Evolutionary conservation across 2,888 invertebrate species (phyloP).

Genomic region (Drosophila buzzatii): DNA sequence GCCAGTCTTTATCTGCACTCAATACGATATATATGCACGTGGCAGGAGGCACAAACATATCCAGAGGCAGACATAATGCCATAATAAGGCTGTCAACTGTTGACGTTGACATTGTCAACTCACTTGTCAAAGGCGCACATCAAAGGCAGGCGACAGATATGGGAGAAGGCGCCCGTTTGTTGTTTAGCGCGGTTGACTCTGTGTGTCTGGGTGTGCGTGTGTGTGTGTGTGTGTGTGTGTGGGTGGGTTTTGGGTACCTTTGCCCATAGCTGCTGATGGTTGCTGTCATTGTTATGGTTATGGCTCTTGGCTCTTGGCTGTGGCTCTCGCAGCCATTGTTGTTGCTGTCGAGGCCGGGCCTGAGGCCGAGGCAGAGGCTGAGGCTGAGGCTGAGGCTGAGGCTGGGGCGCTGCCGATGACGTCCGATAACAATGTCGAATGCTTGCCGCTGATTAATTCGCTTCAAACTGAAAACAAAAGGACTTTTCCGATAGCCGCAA

Average conservation of each 20-base stretch:
- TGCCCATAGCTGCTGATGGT: constrained; percentile 49
- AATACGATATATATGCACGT: constrained; percentile 21
- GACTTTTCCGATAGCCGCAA: constrained; percentile 62
- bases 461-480: constrained; percentile 70
- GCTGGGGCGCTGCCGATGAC: constrained; percentile 65
- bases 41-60: constrained; percentile 6
- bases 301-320: constrained; percentile 41
- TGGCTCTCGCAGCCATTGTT: constrained; percentile 41
- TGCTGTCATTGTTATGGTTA: constrained; percentile 68
- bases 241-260: constrained; percentile 17
- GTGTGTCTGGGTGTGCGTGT: constrained; percentile 10
- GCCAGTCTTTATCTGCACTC: constrained; percentile 29
- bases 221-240: constrained; percentile 1
- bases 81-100: constrained; percentile 84
- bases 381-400: too few species aligned
- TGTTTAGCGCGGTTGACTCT: constrained; percentile 47
- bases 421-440: constrained; percentile 77
- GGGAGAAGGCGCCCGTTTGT: constrained; percentile 60
- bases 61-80: constrained; percentile 60
- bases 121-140: constrained; percentile 84
- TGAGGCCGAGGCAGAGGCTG: too few species aligned
- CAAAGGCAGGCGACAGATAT: constrained; percentile 81
- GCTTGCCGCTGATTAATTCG: constrained; percentile 74
- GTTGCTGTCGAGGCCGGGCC: constrained; percentile 10
- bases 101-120: constrained; percentile 85